Percentiles rank a stretch among this genome's conserved stretches.
Conservation (phyloP, 92 coral and sea anemone genomes). For the Hydrozoanthus gracilis region DNA sequence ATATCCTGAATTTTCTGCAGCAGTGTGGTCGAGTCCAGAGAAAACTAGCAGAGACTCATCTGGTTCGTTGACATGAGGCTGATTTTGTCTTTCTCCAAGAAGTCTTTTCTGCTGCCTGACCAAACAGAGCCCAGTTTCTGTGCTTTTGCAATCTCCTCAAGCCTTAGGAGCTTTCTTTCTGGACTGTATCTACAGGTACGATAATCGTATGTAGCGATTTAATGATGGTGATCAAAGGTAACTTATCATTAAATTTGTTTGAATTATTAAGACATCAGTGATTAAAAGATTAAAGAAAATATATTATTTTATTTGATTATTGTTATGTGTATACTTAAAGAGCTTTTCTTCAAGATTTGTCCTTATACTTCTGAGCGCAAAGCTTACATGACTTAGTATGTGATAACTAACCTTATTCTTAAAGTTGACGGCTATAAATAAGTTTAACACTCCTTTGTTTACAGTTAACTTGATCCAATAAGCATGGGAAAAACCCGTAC, state of each 20-base stretch:
- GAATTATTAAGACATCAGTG: constrained; percentile 11
- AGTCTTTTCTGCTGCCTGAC: constrained; percentile 42
- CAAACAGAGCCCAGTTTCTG: constrained; percentile 42
- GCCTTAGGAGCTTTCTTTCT: constrained; percentile 39
- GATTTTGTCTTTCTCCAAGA: constrained; percentile 46
- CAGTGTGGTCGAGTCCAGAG: constrained; percentile 16
- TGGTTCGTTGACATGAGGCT: constrained; percentile 24
- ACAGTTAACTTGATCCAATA: too few relatives aligned
- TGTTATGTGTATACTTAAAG: constrained; percentile 8
- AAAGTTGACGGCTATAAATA: too few relatives aligned
- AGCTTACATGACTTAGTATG: too few relatives aligned
- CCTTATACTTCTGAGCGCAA: too few relatives aligned
- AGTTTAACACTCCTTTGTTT: too few relatives aligned
- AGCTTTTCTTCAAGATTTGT: too few relatives aligned
- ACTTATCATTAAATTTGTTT: not conserved
- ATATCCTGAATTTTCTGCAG: constrained; percentile 37
- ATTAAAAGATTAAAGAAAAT: constrained; percentile 12
- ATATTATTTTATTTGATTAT: constrained; percentile 5
- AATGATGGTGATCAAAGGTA: constrained; percentile 15
- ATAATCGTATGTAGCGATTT: constrained; percentile 1
- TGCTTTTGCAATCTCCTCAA: constrained; percentile 44
- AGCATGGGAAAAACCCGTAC: too few relatives aligned
- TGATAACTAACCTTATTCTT: too few relatives aligned
- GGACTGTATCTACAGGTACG: constrained; percentile 23
- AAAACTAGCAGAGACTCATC: constrained; percentile 39